phyloP scores from a whole-genome alignment of 2,113 vertebrate species.

The Proterorhinus semilunaris region DNA sequence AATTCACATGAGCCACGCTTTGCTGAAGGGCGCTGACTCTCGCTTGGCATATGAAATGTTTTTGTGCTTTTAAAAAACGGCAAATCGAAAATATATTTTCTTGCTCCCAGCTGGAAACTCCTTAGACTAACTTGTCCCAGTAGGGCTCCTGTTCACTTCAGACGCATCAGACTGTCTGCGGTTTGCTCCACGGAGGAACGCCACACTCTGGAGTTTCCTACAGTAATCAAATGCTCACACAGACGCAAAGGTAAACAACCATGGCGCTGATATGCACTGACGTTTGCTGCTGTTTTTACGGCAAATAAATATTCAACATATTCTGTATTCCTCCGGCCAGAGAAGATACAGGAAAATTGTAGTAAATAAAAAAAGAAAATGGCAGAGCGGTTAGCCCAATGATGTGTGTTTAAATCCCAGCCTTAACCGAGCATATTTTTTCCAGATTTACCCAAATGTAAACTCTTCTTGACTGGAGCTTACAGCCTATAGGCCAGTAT shows the following conservation, averaged over 20 bases:
- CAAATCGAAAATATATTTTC: not conserved
- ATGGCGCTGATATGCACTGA: not conserved
- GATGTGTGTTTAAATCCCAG: not conserved
- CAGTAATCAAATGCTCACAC: not conserved
- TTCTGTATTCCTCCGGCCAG: not conserved
- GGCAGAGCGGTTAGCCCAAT: not conserved
- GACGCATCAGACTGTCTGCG: not conserved
- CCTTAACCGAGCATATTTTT: too few relatives aligned
- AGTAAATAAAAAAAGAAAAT: not conserved
- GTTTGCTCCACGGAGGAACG: not conserved
- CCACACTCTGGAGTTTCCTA: not conserved
- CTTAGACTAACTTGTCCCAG: slow-evolving; percentile 5
- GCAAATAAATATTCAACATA: not conserved
- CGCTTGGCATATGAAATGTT: not conserved
- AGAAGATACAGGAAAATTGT: not conserved
- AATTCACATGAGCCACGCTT: not conserved
- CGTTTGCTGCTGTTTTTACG: not conserved
- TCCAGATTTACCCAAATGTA: too few relatives aligned
- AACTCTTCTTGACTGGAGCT: too few relatives aligned
- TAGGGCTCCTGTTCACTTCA: not conserved
- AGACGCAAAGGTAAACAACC: not conserved
- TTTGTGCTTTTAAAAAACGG: not conserved
- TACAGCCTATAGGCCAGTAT: too few relatives aligned
- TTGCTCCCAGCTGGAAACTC: slow-evolving; percentile 1
- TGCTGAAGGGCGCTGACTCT: not conserved